These are phyloP conservation scores for Cephus sareptanus DNA, from an alignment of 2,888 invertebrate species.

Conservation along the genomic window DNA sequence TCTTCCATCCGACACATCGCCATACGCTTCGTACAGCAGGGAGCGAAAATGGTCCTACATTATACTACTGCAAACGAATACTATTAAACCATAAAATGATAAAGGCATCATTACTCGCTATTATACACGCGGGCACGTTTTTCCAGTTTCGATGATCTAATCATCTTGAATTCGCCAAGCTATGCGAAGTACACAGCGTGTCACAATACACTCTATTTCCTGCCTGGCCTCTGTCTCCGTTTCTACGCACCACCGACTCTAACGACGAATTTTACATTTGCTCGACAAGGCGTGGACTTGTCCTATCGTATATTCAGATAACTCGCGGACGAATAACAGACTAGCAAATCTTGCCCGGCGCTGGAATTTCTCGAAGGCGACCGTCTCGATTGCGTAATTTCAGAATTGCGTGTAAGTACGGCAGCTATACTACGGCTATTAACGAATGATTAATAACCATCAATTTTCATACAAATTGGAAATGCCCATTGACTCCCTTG, in stretches of 20 bases:
- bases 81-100: too few species aligned
- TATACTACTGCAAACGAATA: too few species aligned
- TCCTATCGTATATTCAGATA: not conserved
- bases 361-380: not conserved
- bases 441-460: not conserved
- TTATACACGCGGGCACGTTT: not conserved
- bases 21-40: not conserved
- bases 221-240: slow-evolving; percentile 18
- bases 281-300: not conserved
- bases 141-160: not conserved
- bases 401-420: not conserved
- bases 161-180: slow-evolving; percentile 23
- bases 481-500: not conserved
- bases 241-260: slow-evolving; percentile 13
- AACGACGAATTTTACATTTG: not conserved
- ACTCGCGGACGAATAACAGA: not conserved
- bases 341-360: not conserved
- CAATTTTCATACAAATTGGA: not conserved
- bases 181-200: slow-evolving; percentile 23
- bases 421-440: not conserved
- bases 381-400: not conserved
- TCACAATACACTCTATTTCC: slow-evolving; percentile 30
- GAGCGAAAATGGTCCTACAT: too few species aligned
- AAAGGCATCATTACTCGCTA: too few species aligned
- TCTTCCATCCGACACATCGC: not conserved